Evolutionary conservation across 2,888 invertebrate genomes (phyloP), one percentile per base, ranked within the genome.

Genomic region (Pegoplata infirma): DNA sequence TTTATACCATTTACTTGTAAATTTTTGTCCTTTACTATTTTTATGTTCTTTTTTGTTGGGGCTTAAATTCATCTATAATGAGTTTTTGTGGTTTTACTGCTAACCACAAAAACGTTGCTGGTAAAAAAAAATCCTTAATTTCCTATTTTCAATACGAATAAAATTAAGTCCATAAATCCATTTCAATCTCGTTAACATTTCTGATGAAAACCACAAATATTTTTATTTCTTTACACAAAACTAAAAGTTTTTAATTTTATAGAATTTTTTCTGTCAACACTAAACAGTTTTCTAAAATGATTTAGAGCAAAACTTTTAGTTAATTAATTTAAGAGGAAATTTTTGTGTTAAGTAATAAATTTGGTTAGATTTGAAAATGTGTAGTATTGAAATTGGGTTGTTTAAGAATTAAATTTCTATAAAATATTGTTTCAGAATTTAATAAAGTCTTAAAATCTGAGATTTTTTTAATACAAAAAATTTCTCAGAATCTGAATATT

Each of bases 31-130:
- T 46, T 3, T 1, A 19, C 12, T 12, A 23, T 51, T 51, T 16
- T 16, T 23, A 4, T 40, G 12, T 44, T 72, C 40, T 25, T 66
- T 49, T 49, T 44, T n/a, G n/a, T n/a, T 23, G 16, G 25, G 40
- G 47, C 61, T 40, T 69, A 72, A 81, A 81, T 81, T 73, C 73
- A 61, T 68, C 55, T 53, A 73, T 82, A 82, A 82, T 82, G 81
- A 81, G 82, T 81, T 82, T 82, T 81, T 82, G 82, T 77, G 82
- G 82, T 81, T 82, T 82, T 75, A 40, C 21, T 36, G 46, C 32
- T 14, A 47, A 63, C 68, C 75, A 56, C 76, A 77, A 47, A 10
- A 71, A 46, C 44, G 17, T 44, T 63, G 28, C 67, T 61, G 14
- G 19, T 55, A n/a, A 5, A 12, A 17, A 28, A 61, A 59, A 28